These are phyloP conservation scores for Phrynocephalus guinanensis DNA, from an alignment of 2,797 vertebrate species.

Conservation along the genomic window DNA sequence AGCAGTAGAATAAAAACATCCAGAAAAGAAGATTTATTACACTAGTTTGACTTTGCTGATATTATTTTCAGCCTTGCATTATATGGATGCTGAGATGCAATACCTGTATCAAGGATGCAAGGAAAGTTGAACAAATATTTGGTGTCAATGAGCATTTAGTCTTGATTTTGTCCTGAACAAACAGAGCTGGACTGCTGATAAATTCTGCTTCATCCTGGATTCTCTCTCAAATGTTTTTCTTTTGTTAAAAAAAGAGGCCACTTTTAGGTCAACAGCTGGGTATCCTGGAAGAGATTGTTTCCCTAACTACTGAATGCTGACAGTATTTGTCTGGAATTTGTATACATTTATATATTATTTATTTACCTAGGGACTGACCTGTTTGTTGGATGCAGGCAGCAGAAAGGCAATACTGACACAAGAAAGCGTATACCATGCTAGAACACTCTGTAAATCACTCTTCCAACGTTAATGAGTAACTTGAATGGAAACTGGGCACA, in stretches of 20 bases:
- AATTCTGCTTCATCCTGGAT: not conserved
- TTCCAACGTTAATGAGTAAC: slow-evolving; percentile 8
- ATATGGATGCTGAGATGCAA: not conserved
- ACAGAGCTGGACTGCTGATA: not conserved
- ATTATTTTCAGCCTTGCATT: not conserved
- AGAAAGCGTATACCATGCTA: slow-evolving; percentile 5
- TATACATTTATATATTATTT: not conserved
- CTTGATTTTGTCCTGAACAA: not conserved
- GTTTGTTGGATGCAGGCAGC: not conserved
- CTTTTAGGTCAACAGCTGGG: not conserved
- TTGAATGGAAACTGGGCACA: slow-evolving; percentile 6
- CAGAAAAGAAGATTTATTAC: not conserved
- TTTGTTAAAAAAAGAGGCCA: not conserved
- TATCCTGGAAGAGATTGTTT: not conserved
- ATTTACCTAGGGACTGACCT: not conserved
- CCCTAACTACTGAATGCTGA: not conserved
- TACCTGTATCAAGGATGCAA: not conserved
- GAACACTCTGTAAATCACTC: not conserved
- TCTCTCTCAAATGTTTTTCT: not conserved
- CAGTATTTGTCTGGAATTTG: not conserved
- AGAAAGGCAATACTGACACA: not conserved
- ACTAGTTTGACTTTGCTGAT: not conserved
- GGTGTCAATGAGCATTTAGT: not conserved
- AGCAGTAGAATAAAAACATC: not conserved
- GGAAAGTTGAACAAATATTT: not conserved